Evolutionary conservation across 1,140 invertebrate species (phyloP).

Genomic region (Drosophila mojavensis): DNA sequence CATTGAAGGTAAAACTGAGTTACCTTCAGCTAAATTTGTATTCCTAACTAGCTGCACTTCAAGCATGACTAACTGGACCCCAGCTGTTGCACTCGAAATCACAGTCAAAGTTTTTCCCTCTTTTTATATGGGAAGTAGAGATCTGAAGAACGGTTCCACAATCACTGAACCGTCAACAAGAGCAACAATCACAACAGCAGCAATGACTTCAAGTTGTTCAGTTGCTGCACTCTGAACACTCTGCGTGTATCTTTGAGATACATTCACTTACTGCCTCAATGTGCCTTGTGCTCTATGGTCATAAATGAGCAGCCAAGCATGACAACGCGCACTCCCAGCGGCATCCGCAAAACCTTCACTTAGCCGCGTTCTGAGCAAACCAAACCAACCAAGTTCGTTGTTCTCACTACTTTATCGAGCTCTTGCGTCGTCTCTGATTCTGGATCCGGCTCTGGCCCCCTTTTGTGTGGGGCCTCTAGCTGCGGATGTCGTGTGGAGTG

Average conservation of each 20-base stretch:
- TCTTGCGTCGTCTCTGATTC: too few species aligned
- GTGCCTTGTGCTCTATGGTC: conserved; percentile 63
- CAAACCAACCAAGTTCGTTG: neutral
- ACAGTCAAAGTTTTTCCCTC: conserved; percentile 7
- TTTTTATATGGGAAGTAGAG: conserved; percentile 10
- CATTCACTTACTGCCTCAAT: conserved; percentile 33
- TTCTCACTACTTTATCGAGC: conserved; percentile 8
- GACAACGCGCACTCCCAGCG: conserved; percentile 31
- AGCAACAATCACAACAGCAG: conserved; percentile 12
- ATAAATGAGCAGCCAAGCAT: conserved; percentile 77
- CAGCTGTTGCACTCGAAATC: conserved; percentile 24
- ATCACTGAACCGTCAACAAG: conserved; percentile 42
- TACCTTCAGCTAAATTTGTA: too few species aligned
- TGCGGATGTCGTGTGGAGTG: neutral
- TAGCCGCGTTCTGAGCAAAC: conserved; percentile 7
- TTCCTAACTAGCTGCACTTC: conserved; percentile 9
- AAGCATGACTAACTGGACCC: conserved; percentile 37
- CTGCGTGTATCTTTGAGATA: conserved; percentile 61
- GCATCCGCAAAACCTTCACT: conserved; percentile 28
- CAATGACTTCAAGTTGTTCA: conserved; percentile 36
- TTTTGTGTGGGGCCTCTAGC: conserved; percentile 7
- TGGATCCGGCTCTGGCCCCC: neutral
- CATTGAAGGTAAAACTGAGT: neutral
- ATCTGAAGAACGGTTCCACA: conserved; percentile 6
- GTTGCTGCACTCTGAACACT: conserved; percentile 3